Conservation (phyloP, 1,140 invertebrate species). For the Aphelinus certus region DNA sequence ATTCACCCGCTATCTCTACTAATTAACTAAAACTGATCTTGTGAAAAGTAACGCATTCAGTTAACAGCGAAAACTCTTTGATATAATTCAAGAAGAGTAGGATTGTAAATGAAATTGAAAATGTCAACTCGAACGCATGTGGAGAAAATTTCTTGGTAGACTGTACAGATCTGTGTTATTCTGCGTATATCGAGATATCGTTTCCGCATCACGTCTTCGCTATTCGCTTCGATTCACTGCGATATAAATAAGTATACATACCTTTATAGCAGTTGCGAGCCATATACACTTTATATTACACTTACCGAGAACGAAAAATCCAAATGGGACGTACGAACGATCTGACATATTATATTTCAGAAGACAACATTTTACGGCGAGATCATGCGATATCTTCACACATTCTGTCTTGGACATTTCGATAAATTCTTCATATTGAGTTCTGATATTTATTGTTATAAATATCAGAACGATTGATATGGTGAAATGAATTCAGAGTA, state of each 20-base stretch:
- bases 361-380: conserved; percentile 8
- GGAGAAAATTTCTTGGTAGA: conserved; percentile 42
- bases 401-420: not conserved
- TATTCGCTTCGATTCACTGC: conserved; percentile 61
- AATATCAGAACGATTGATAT: no score
- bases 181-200: conserved; percentile 55
- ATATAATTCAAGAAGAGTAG: no score
- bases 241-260: conserved; percentile 59
- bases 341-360: conserved; percentile 33
- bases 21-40: no score
- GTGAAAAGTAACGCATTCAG: no score
- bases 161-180: conserved; percentile 56
- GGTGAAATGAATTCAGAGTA: no score
- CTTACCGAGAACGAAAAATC: conserved; percentile 37
- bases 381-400: conserved; percentile 29
- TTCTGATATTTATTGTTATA: no score
- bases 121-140: no score
- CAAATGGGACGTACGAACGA: conserved; percentile 32
- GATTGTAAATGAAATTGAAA: no score
- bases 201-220: conserved; percentile 61
- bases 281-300: conserved; percentile 45
- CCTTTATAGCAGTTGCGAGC: conserved; percentile 47
- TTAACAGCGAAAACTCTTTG: no score
- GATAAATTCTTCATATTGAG: not conserved
- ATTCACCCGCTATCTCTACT: no score